Percentiles rank a stretch among this genome's conserved stretches.
Conservation (phyloP, 2,113 vertebrate species). For the Saccopteryx leptura region DNA sequence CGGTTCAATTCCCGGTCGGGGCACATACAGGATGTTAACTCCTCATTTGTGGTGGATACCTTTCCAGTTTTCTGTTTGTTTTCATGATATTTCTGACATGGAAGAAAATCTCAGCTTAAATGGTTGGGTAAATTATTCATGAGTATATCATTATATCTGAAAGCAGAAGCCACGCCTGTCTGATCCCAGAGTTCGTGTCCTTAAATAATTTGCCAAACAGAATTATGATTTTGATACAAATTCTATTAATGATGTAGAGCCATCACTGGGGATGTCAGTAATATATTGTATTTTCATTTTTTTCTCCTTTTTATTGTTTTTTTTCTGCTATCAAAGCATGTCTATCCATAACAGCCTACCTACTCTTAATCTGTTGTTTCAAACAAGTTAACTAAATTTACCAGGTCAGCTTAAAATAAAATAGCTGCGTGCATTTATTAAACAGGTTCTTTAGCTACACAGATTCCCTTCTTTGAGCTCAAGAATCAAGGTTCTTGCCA, state of each 20-base stretch:
- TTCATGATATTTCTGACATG: slow-evolving; percentile 15
- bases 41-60: neutral
- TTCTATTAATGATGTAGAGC: neutral
- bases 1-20: no score
- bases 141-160: neutral
- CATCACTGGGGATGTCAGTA: neutral
- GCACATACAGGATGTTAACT: neutral
- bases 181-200: neutral
- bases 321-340: neutral
- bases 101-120: slow-evolving; percentile 1
- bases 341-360: neutral
- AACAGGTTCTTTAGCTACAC: neutral
- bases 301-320: neutral
- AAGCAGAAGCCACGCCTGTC: neutral
- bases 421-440: neutral
- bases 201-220: slow-evolving; percentile 15
- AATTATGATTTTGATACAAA: neutral
- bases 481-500: neutral
- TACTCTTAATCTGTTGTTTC: neutral
- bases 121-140: neutral
- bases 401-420: slow-evolving; percentile 44
- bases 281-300: neutral
- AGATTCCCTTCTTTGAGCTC: neutral
- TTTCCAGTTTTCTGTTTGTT: slow-evolving; percentile 13
- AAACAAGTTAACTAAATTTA: neutral